These are phyloP conservation scores for Physella acuta DNA, from an alignment of 1,140 invertebrate species.

Conservation along the genomic window DNA sequence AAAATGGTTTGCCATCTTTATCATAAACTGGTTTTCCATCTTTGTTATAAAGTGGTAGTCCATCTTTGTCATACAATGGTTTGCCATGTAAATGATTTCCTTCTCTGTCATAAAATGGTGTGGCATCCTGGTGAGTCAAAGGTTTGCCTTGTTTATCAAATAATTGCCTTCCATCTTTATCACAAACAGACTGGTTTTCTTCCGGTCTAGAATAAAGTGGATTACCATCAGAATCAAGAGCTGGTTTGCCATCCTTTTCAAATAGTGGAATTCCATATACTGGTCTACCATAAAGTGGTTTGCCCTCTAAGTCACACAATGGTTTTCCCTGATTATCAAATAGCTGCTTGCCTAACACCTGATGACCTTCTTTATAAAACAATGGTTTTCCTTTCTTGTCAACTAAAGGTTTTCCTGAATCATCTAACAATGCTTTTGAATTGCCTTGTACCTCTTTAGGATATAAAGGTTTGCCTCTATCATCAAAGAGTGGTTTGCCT, in stretches of 20 bases:
- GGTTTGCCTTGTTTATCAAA: background rate
- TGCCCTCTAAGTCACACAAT: background rate
- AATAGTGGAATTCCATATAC: background rate
- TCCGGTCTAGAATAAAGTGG: background rate
- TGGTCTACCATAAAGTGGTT: background rate
- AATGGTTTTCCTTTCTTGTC: conserved; percentile 20
- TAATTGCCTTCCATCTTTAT: background rate
- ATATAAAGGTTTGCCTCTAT: conserved; percentile 3
- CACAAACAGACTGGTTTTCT: background rate
- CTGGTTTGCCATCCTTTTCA: background rate
- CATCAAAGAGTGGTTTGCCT: background rate
- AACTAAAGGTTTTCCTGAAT: background rate
- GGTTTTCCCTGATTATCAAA: background rate
- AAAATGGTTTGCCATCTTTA: conserved; percentile 1
- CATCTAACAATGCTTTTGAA: background rate
- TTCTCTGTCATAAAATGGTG: conserved; percentile 13
- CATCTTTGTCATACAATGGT: background rate
- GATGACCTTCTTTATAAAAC: background rate
- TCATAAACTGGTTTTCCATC: background rate
- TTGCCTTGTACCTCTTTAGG: background rate
- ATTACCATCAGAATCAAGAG: background rate
- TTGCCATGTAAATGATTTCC: background rate
- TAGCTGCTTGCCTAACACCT: background rate
- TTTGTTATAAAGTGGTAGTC: background rate
- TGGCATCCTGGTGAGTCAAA: background rate